phyloP scores from a whole-genome alignment of 1,140 invertebrate genomes.

The Oreohelix idahoensis region DNA sequence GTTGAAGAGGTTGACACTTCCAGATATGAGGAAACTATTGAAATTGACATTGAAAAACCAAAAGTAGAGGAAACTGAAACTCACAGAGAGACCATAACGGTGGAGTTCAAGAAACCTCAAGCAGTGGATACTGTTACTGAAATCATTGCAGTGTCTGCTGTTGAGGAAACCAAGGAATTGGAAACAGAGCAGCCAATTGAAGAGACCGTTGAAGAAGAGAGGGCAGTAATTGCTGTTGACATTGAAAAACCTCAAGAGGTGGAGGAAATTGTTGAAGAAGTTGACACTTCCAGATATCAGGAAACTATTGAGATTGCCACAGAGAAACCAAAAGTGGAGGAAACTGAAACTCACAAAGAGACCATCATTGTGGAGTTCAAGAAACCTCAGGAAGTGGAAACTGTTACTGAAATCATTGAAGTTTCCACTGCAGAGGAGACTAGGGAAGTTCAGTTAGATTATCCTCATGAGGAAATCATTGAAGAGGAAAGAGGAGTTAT shows the following conservation, averaged over 20 bases:
- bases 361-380: slow-evolving; percentile 25
- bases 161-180: slow-evolving; percentile 19
- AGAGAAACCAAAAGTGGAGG: background rate
- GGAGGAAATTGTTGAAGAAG: slow-evolving; percentile 12
- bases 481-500: slow-evolving; percentile 38
- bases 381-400: slow-evolving; percentile 24
- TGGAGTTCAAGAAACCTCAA: slow-evolving; percentile 42
- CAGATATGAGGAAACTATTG: slow-evolving; percentile 38
- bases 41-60: slow-evolving; percentile 43
- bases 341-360: slow-evolving; percentile 21
- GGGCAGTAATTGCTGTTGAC: no score
- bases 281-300: slow-evolving; percentile 15
- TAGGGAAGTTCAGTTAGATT: slow-evolving; percentile 26
- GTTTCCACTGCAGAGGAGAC: slow-evolving; percentile 13
- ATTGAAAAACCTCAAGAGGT: no score
- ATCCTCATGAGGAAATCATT: slow-evolving; percentile 39
- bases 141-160: slow-evolving; percentile 33
- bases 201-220: no score
- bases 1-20: slow-evolving; percentile 7
- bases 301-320: slow-evolving; percentile 7
- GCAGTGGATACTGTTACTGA: slow-evolving; percentile 43
- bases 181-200: slow-evolving; percentile 19
- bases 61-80: slow-evolving; percentile 41
- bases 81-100: slow-evolving; percentile 42
- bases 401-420: slow-evolving; percentile 44